Conservation (phyloP, 2,797 vertebrate genomes). For the Allobates femoralis region DNA sequence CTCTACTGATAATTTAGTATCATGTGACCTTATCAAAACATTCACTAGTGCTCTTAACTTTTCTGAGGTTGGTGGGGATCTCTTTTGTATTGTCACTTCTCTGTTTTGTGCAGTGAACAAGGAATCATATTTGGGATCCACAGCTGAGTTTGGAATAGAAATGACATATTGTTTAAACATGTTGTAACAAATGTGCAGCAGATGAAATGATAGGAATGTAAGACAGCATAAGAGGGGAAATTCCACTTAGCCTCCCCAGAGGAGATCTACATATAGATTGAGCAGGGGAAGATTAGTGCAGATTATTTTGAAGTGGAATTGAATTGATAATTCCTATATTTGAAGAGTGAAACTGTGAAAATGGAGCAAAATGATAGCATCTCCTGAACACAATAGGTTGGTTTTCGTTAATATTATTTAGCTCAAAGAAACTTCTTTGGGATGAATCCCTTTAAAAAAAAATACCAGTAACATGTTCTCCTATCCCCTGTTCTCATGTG, state of each 20-base stretch:
- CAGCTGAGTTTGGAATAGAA: conserved; percentile 48
- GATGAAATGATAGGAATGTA: conserved; percentile 61
- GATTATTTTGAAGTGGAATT: conserved; percentile 25
- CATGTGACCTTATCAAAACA: neutral
- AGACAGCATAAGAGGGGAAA: conserved; percentile 54
- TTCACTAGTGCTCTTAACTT: neutral
- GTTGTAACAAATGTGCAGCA: conserved; percentile 57
- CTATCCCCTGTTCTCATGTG: neutral
- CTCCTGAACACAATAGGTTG: neutral
- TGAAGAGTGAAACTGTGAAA: neutral
- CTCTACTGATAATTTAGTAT: neutral
- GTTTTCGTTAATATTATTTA: neutral
- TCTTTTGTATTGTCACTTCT: neutral
- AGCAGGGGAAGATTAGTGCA: conserved; percentile 19
- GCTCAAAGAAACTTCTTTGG: neutral
- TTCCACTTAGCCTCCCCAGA: conserved; percentile 43
- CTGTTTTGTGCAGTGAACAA: neutral
- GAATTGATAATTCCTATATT: conserved; percentile 17
- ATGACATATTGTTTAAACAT: conserved; percentile 63
- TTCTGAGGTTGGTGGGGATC: neutral
- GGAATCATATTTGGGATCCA: conserved; percentile 40
- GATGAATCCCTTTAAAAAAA: neutral
- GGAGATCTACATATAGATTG: conserved; percentile 38
- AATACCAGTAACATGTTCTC: neutral
- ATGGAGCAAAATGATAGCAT: conserved; percentile 17